Evolutionary conservation across 2,888 invertebrate species (phyloP).

Genomic region (Epinotia demarniana): DNA sequence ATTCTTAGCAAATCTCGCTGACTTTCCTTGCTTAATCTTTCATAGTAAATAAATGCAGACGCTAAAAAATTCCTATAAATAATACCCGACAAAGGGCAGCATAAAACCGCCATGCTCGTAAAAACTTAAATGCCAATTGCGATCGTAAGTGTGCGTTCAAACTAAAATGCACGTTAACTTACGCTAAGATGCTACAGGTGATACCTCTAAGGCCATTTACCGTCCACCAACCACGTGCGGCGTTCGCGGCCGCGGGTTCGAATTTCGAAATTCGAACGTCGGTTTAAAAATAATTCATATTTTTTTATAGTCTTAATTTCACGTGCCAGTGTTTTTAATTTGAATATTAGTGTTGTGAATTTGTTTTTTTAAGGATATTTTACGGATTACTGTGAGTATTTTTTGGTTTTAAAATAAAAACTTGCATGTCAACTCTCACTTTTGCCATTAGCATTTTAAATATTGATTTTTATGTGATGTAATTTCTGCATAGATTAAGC

Average conservation of each 20-base stretch:
- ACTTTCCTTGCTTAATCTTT: neutral
- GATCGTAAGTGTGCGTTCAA: slow-evolving; percentile 40
- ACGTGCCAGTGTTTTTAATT: slow-evolving; percentile 34
- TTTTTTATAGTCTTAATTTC: neutral
- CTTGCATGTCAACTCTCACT: slow-evolving; percentile 46
- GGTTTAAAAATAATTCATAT: slow-evolving; percentile 13
- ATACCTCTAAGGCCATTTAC: slow-evolving; percentile 71
- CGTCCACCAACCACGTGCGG: slow-evolving; percentile 66
- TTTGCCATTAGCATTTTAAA: slow-evolving; percentile 45
- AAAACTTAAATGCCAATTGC: slow-evolving; percentile 28
- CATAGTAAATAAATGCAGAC: slow-evolving; percentile 2
- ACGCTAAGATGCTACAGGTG: slow-evolving; percentile 63
- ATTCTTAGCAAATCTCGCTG: neutral
- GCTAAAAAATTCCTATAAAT: slow-evolving; percentile 15
- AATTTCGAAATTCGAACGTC: slow-evolving; percentile 60
- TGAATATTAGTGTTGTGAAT: slow-evolving; percentile 41
- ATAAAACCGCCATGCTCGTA: slow-evolving; percentile 1
- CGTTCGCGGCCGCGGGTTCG: slow-evolving; percentile 65
- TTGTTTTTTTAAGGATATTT: slow-evolving; percentile 31
- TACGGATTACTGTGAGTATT: slow-evolving; percentile 35
- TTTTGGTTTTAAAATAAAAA: slow-evolving; percentile 39
- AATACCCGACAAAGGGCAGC: neutral
- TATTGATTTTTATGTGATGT: slow-evolving; percentile 44
- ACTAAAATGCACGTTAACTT: slow-evolving; percentile 42
- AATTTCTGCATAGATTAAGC: slow-evolving; percentile 41